A percentile compares a stretch with the other conserved stretches of the same genome.
phyloP scores from a whole-genome alignment of 1,140 invertebrate species.

The Trichoplusia ni region DNA sequence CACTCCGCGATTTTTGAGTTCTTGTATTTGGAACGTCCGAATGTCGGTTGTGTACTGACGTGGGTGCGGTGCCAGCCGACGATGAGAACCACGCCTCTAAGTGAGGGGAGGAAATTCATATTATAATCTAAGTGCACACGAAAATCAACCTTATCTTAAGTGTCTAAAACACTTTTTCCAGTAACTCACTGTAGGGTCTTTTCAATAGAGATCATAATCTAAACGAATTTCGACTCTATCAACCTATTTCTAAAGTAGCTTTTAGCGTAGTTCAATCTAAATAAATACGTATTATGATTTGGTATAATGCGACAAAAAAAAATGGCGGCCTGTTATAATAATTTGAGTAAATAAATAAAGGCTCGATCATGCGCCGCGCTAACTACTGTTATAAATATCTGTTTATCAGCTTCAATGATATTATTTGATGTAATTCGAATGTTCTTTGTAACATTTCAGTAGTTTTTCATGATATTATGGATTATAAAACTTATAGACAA shows the following conservation, averaged over 20 bases:
- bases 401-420: too few species aligned
- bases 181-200: background rate
- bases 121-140: background rate
- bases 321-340: conserved; percentile 19
- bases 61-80: background rate
- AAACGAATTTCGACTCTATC: background rate
- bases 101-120: conserved; percentile 1
- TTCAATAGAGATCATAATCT: background rate
- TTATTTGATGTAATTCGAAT: too few species aligned
- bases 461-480: too few species aligned
- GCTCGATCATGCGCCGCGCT: conserved; percentile 10
- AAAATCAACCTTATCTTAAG: background rate
- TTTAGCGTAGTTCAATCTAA: background rate
- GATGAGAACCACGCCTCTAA: conserved; percentile 31
- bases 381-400: conserved; percentile 22
- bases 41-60: conserved; percentile 31
- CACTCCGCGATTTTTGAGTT: conserved; percentile 23
- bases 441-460: too few species aligned
- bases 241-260: background rate
- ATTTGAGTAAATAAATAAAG: conserved; percentile 31
- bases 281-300: conserved; percentile 29
- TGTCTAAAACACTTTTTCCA: background rate
- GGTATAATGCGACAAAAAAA: conserved; percentile 29
- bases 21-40: conserved; percentile 36
- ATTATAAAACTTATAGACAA: too few species aligned